phyloP scores from a whole-genome alignment of 2,113 vertebrate genomes.

The Sprattus sprattus region DNA sequence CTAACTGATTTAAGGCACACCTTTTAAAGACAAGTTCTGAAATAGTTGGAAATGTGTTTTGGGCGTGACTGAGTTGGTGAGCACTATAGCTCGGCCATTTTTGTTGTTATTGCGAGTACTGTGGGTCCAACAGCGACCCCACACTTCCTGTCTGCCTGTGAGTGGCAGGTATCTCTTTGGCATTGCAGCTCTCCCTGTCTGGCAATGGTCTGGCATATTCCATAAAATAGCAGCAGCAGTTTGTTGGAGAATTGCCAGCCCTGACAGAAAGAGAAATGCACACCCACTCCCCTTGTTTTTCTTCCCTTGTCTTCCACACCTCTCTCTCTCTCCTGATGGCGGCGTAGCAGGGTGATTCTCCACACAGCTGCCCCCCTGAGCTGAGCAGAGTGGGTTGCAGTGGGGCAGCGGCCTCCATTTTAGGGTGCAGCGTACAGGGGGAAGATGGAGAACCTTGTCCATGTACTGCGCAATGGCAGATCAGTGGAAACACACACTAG shows the following conservation, averaged over 20 bases:
- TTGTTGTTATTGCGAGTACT: slow-evolving; percentile 32
- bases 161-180: slow-evolving; percentile 25
- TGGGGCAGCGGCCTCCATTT: slow-evolving; percentile 70
- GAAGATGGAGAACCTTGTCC: slow-evolving; percentile 38
- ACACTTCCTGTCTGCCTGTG: slow-evolving; percentile 30
- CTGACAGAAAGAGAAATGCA: slow-evolving; percentile 43
- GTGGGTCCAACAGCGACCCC: slow-evolving; percentile 46
- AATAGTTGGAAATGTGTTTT: not conserved
- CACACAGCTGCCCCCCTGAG: slow-evolving; percentile 66
- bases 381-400: slow-evolving; percentile 49
- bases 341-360: slow-evolving; percentile 51
- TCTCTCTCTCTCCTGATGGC: slow-evolving; percentile 33
- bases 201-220: slow-evolving; percentile 58
- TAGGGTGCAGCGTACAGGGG: slow-evolving; percentile 52
- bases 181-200: slow-evolving; percentile 48
- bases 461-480: not conserved
- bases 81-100: slow-evolving; percentile 17
- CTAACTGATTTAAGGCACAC: not conserved
- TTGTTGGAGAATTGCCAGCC: slow-evolving; percentile 62
- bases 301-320: not conserved
- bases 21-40: not conserved
- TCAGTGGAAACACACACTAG: not conserved
- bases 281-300: slow-evolving; percentile 43
- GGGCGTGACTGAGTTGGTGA: slow-evolving; percentile 22
- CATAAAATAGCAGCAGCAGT: slow-evolving; percentile 58